phyloP scores from a whole-genome alignment of 1,140 invertebrate species.

The Arctopsyche grandis region DNA sequence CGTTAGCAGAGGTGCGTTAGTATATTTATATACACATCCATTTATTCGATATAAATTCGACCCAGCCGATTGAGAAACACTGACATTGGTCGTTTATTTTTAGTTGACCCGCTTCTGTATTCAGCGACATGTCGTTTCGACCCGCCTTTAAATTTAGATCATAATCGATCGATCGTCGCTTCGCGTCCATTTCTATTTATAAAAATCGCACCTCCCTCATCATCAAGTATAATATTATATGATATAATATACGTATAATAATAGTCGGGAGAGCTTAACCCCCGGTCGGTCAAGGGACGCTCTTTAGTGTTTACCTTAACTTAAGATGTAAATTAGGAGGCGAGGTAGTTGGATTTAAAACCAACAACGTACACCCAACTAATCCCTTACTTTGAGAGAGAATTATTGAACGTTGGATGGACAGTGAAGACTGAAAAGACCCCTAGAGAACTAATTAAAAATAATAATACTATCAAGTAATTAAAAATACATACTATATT shows the following conservation, averaged over 20 bases:
- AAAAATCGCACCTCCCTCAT: neutral
- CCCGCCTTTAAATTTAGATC: conserved; percentile 8
- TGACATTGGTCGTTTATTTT: conserved; percentile 25
- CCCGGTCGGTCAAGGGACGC: neutral
- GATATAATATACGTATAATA: too few species aligned
- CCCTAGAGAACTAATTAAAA: too few species aligned
- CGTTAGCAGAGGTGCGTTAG: neutral
- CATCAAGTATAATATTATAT: too few species aligned
- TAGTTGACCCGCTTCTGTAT: conserved; percentile 20
- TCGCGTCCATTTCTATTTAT: neutral
- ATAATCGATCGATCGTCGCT: neutral
- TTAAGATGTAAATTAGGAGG: conserved; percentile 33
- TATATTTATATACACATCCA: neutral
- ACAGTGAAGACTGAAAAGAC: too few species aligned
- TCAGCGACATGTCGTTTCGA: conserved; percentile 21
- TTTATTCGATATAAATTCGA: neutral
- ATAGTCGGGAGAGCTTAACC: too few species aligned
- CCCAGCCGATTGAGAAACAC: conserved; percentile 4
- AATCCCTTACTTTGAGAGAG: neutral
- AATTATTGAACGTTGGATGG: too few species aligned
- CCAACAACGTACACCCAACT: neutral
- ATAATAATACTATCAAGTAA: too few species aligned
- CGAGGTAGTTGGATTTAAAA: neutral
- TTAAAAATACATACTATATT: too few species aligned
- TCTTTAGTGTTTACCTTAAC: conserved; percentile 17